These are phyloP conservation scores for Mimumesa dahlbomi DNA, from an alignment of 2,888 invertebrate species.

Conservation along the genomic window DNA sequence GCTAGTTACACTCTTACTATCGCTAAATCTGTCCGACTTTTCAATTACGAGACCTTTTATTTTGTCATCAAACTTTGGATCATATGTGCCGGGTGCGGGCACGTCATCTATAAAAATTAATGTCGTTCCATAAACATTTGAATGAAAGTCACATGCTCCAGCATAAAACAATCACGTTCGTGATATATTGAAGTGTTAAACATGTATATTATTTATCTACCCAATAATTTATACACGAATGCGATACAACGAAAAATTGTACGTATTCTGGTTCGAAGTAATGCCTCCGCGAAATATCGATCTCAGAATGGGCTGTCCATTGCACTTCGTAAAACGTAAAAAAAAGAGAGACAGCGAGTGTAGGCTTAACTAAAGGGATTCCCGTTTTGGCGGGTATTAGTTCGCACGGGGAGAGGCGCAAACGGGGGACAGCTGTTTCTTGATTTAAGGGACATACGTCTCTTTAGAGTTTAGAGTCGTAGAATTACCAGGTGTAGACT, in stretches of 20 bases:
- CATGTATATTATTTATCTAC: too few species aligned
- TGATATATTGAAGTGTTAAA: too few species aligned
- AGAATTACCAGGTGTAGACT: constrained; percentile 72
- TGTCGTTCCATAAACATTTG: too few species aligned
- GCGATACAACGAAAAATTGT: too few species aligned
- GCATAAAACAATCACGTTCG: too few species aligned
- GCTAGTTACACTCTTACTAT: constrained; percentile 75
- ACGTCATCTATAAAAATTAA: constrained; percentile 80
- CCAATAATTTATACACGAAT: too few species aligned
- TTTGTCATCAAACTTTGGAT: constrained; percentile 80
- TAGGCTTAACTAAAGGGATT: constrained; percentile 5
- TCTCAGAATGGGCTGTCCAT: neutral
- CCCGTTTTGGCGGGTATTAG: constrained; percentile 38
- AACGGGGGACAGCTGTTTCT: constrained; percentile 68
- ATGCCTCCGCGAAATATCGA: neutral
- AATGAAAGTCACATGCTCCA: too few species aligned
- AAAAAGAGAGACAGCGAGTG: neutral
- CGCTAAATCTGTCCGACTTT: constrained; percentile 77
- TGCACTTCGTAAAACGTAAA: neutral
- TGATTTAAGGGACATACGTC: constrained; percentile 65
- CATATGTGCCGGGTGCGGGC: constrained; percentile 82
- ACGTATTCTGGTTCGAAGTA: too few species aligned
- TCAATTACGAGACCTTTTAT: constrained; percentile 78
- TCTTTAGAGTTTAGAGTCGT: constrained; percentile 68
- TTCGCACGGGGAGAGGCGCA: constrained; percentile 43